These are phyloP conservation scores for Solenopsis fugax DNA, from an alignment of 1,140 invertebrate genomes.

Conservation along the genomic window DNA sequence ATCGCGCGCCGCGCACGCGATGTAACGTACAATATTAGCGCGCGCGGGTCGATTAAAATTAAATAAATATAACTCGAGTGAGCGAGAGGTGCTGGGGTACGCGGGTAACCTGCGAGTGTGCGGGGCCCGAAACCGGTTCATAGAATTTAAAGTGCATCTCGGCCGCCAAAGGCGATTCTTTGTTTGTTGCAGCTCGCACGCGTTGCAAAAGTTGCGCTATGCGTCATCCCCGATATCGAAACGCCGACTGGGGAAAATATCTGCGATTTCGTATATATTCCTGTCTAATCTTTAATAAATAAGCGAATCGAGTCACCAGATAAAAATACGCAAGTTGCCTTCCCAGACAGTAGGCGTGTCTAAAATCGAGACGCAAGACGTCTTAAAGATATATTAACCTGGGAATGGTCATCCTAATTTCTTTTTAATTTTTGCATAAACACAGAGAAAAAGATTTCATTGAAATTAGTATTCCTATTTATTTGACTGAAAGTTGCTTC, in stretches of 20 bases:
- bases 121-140: slow-evolving; percentile 46
- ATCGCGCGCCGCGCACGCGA: not conserved
- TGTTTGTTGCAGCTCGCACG: slow-evolving; percentile 24
- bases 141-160: slow-evolving; percentile 32
- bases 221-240: not conserved
- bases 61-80: slow-evolving; percentile 45
- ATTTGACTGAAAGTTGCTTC: no score
- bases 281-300: not conserved
- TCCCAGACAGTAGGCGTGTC: no score
- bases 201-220: not conserved
- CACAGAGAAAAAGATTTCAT: no score
- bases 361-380: no score
- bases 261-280: not conserved
- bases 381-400: no score
- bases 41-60: slow-evolving; percentile 25
- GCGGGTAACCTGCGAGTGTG: slow-evolving; percentile 2
- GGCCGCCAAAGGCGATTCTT: slow-evolving; percentile 20
- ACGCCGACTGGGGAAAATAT: not conserved
- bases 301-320: no score
- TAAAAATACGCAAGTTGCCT: no score
- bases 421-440: no score
- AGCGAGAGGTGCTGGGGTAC: not conserved
- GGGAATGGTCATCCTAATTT: no score
- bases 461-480: no score
- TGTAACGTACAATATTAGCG: not conserved